These are phyloP conservation scores for Merluccius polli DNA, from an alignment of 2,797 vertebrate genomes.

Conservation along the genomic window DNA sequence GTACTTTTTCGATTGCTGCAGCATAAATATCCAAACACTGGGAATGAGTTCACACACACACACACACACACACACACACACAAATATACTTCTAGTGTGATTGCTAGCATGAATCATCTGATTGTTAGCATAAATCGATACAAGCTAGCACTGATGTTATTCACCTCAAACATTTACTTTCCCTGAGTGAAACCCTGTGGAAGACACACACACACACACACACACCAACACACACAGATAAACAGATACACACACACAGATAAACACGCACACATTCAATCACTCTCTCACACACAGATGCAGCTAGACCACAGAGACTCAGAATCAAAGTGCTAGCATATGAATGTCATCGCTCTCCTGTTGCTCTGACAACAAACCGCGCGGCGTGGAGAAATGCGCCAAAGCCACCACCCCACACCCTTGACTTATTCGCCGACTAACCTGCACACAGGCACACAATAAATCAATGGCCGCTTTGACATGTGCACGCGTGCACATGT, in stretches of 20 bases:
- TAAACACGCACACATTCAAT: not conserved
- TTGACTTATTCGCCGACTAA: constrained; percentile 43
- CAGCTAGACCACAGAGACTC: constrained; percentile 5
- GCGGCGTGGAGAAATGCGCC: constrained; percentile 49
- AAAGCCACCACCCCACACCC: constrained; percentile 64
- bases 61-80: constrained; percentile 1
- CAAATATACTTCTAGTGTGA: not conserved
- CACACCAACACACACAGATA: not conserved
- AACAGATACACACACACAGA: not conserved
- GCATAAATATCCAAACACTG: constrained; percentile 6
- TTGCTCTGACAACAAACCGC: constrained; percentile 53
- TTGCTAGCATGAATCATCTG: not conserved
- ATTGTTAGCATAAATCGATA: not conserved
- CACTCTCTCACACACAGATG: not conserved
- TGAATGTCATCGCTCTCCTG: constrained; percentile 41
- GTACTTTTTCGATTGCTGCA: constrained; percentile 20
- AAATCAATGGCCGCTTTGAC: not conserved
- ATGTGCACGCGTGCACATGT: not conserved
- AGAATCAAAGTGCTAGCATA: constrained; percentile 46
- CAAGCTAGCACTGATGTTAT: not conserved
- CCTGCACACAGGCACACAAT: constrained; percentile 25
- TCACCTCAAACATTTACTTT: not conserved
- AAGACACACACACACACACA: constrained; percentile 6
- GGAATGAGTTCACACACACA: not conserved
- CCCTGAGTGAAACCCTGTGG: constrained; percentile 7